phyloP scores from a whole-genome alignment of 2,797 vertebrate genomes.

The Apogon talboti region DNA sequence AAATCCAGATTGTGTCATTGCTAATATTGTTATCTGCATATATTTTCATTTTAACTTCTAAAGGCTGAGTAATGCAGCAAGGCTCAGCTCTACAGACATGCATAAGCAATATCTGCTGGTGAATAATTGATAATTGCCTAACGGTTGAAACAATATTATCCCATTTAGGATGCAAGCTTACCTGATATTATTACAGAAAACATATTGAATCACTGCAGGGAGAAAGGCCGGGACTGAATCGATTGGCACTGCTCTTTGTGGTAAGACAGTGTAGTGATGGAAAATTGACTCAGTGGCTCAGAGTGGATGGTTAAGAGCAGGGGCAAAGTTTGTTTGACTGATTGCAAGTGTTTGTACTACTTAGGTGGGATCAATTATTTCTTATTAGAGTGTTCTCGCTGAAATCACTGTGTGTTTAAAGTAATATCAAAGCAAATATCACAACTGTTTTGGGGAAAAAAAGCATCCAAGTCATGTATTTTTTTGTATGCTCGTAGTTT shows the following conservation, averaged over 20 bases:
- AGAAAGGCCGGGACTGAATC: constrained; percentile 31
- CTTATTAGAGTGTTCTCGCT: constrained; percentile 4
- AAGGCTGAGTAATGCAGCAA: constrained; percentile 57
- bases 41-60: constrained; percentile 33
- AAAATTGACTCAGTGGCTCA: constrained; percentile 38
- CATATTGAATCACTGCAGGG: constrained; percentile 55
- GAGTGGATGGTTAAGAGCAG: constrained; percentile 31
- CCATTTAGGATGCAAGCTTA: constrained; percentile 60
- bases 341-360: constrained; percentile 40
- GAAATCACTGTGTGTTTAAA: constrained; percentile 6
- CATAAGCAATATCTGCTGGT: constrained; percentile 68
- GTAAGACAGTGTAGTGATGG: constrained; percentile 45
- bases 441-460: no score
- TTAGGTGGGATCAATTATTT: constrained; percentile 19
- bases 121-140: constrained; percentile 69
- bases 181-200: constrained; percentile 64
- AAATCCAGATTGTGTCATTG: no score
- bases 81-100: constrained; percentile 37
- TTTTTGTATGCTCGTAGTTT: no score
- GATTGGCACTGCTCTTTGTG: constrained; percentile 56
- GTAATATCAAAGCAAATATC: constrained; percentile 3
- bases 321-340: constrained; percentile 34
- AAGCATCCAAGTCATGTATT: no score
- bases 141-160: constrained; percentile 54
- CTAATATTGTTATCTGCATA: constrained; percentile 11